Evolutionary conservation across 2,797 vertebrate species (phyloP), one percentile per base, ranked within the genome.

Genomic region (Periophthalmus magnuspinnatus): DNA sequence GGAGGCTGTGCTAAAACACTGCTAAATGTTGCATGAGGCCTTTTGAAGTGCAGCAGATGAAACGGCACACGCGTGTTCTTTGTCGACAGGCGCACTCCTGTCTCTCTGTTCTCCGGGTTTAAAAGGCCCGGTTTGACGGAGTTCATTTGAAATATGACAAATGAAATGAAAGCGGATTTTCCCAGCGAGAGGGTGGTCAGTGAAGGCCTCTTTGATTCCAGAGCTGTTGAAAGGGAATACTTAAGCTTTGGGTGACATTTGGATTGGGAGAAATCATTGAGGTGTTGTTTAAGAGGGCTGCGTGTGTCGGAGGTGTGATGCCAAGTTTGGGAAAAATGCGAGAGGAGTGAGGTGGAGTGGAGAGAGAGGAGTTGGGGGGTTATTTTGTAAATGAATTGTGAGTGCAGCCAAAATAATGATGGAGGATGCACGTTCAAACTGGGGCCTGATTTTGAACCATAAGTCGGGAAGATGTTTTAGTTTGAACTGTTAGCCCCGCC

Each of bases 21-120:
- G 63, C 63, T 65, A 50, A 65, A 65, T 65, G 63, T 65, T 65
- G 63, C 63, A 65, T 65, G 63, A 65, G 47, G 22, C 63, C 28
- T 5, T 65, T 65, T 65, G 63, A 65, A 65, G 63, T 65, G 63
- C 16, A 5, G 63, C 45, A 65, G 63, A 65, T 65, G 63, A 65
- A 65, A 65, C 63, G 47, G 16, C 62, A 19, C 62, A 10, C 48
- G 19, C 24, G 24, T 65, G 62, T 65, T 65, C 22, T 19, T n/a
- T 52, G 63, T 50, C 63, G 47, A 52, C 63, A 32, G 63, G 16
- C 28, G 36, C 61, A 34, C 59, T 63, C 34, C 59, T 6, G 33
- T 19, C 16, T 13, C 61, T 64, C 63, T 65, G 45, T 65, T 65
- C 63, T 52, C 47, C 28, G 17, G 47, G 24, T 65, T 52, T 65